Evolutionary conservation across 2,113 vertebrate genomes (phyloP).

Genomic region (Boleophthalmus pectinirostris): DNA sequence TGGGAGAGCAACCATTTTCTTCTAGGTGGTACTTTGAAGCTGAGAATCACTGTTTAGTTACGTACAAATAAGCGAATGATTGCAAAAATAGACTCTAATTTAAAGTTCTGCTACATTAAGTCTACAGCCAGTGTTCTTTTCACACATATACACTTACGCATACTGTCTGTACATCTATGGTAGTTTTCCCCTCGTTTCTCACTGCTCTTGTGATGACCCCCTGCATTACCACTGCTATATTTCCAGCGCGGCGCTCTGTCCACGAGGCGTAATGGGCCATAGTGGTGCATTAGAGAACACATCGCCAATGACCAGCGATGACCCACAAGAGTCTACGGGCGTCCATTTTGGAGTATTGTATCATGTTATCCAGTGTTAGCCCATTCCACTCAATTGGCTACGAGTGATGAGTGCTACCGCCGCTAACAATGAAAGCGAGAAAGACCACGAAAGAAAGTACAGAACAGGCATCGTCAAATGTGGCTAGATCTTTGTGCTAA

Average conservation of each 20-base stretch:
- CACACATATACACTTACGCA: no score
- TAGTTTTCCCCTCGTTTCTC: not conserved
- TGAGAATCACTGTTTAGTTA: not conserved
- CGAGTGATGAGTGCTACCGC: conserved; percentile 26
- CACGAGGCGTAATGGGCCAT: conserved; percentile 53
- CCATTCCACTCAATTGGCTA: conserved; percentile 39
- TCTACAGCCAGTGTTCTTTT: no score
- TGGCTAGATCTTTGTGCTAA: conserved; percentile 25
- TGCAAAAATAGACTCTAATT: not conserved
- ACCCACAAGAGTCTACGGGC: conserved; percentile 37
- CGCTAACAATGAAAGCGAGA: conserved; percentile 40
- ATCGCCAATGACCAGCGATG: conserved; percentile 54
- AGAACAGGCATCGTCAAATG: conserved; percentile 23
- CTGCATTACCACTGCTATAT: conserved; percentile 54
- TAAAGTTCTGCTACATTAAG: no score
- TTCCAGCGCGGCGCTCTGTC: conserved; percentile 43
- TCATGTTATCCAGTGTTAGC: conserved; percentile 51
- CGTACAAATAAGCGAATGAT: not conserved
- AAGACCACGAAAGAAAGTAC: conserved; percentile 8
- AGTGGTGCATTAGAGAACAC: conserved; percentile 55
- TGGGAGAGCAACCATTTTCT: not conserved
- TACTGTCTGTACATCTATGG: no score
- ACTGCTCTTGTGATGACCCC: conserved; percentile 12
- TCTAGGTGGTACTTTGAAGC: not conserved
- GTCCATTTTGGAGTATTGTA: conserved; percentile 20